These are phyloP conservation scores for Spizella passerina DNA, from an alignment of 2,797 vertebrate genomes.

Conservation along the genomic window DNA sequence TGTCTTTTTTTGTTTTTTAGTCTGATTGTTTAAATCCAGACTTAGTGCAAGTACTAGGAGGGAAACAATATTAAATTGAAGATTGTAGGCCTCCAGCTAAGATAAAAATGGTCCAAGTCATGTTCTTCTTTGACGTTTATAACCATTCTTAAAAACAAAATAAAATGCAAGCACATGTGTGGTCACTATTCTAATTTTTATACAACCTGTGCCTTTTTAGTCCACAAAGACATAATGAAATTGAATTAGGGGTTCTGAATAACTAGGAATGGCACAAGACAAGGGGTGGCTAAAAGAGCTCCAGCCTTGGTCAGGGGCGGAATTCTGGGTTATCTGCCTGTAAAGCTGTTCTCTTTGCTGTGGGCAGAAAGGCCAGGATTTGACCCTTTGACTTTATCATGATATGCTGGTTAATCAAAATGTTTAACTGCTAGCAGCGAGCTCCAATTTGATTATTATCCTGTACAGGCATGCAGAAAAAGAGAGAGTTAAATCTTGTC, in stretches of 20 bases:
- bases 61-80: background rate
- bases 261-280: background rate
- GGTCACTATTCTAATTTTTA: background rate
- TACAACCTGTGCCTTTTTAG: background rate
- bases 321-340: background rate
- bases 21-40: background rate
- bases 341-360: background rate
- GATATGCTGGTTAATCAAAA: constrained; percentile 7
- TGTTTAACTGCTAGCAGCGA: constrained; percentile 34
- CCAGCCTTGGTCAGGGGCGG: fast-evolving
- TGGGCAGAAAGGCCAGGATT: background rate
- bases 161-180: background rate
- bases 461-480: constrained; percentile 57
- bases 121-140: background rate
- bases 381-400: constrained; percentile 7
- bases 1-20: background rate
- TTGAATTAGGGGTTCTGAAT: background rate
- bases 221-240: background rate
- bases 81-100: background rate
- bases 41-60: background rate
- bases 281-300: background rate
- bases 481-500: constrained; percentile 26
- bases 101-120: background rate
- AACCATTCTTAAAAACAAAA: background rate
- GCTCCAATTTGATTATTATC: constrained; percentile 46